Conservation (phyloP, 2,113 vertebrate species). For the Oncorhynchus tshawytscha region DNA sequence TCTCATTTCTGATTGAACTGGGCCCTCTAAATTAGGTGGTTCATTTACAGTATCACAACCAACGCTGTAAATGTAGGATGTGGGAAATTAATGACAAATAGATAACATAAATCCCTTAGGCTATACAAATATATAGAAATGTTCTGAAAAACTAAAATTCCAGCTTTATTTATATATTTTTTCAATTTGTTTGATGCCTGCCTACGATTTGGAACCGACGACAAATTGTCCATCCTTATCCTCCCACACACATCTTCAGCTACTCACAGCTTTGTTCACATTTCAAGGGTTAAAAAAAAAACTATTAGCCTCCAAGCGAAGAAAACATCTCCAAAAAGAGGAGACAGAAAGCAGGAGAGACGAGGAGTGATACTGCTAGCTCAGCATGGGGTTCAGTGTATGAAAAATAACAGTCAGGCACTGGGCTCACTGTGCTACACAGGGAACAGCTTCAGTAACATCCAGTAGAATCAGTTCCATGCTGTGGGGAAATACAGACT, state of each 20-base stretch:
- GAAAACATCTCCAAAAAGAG: not conserved
- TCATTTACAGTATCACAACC: too few species aligned
- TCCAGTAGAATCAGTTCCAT: not conserved
- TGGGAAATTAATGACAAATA: too few species aligned
- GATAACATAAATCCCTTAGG: too few species aligned
- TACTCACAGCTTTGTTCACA: conserved; percentile 11
- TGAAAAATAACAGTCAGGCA: conserved; percentile 15
- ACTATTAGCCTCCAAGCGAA: conserved; percentile 11
- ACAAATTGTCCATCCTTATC: conserved; percentile 43
- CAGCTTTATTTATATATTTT: conserved; percentile 30
- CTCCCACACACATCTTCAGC: conserved; percentile 18
- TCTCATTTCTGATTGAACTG: too few species aligned
- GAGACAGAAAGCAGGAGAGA: not conserved
- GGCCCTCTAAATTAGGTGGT: too few species aligned
- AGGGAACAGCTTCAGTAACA: not conserved
- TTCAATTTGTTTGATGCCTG: conserved; percentile 42
- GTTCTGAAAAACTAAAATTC: conserved; percentile 22
- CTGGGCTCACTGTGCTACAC: not conserved
- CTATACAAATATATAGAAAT: too few species aligned
- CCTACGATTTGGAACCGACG: conserved; percentile 29
- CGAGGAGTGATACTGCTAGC: too few species aligned
- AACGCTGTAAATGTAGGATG: too few species aligned
- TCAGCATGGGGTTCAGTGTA: not conserved
- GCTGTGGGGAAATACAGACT: too few species aligned
- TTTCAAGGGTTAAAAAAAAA: not conserved